Conservation (phyloP, 2,113 vertebrate genomes). For the Nibea albiflora region DNA sequence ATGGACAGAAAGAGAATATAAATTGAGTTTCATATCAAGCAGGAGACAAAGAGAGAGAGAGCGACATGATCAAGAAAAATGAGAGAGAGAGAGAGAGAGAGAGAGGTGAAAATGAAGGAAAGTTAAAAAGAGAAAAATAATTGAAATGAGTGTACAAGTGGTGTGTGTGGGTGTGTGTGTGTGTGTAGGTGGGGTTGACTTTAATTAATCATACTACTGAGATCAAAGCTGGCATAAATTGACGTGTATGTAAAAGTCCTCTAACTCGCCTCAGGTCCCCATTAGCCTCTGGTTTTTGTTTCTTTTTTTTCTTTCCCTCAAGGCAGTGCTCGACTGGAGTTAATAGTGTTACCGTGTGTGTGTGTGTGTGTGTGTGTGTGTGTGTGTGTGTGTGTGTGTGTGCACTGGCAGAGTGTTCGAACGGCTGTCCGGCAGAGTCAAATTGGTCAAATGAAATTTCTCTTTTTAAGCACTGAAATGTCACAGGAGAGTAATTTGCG, state of each 20-base stretch:
- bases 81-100: not conserved
- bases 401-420: not conserved
- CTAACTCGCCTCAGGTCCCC: slow-evolving; percentile 33
- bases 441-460: slow-evolving; percentile 54
- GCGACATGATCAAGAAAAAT: too few relatives aligned
- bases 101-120: not conserved
- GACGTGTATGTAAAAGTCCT: slow-evolving; percentile 34
- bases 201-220: slow-evolving; percentile 29
- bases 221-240: slow-evolving; percentile 58
- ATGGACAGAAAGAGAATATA: not conserved
- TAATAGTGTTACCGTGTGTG: slow-evolving; percentile 25
- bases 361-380: too few relatives aligned
- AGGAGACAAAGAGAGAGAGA: not conserved
- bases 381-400: slow-evolving; percentile 32
- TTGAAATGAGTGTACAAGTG: not conserved
- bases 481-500: slow-evolving; percentile 62
- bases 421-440: slow-evolving; percentile 24
- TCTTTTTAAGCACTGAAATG: slow-evolving; percentile 68
- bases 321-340: slow-evolving; percentile 23
- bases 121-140: not conserved
- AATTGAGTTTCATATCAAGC: not conserved
- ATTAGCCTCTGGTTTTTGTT: slow-evolving; percentile 29
- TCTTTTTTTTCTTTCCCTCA: not conserved
- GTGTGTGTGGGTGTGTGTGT: not conserved
- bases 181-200: not conserved